phyloP scores from a whole-genome alignment of 2,797 vertebrate species.

The Microchirus variegatus region DNA sequence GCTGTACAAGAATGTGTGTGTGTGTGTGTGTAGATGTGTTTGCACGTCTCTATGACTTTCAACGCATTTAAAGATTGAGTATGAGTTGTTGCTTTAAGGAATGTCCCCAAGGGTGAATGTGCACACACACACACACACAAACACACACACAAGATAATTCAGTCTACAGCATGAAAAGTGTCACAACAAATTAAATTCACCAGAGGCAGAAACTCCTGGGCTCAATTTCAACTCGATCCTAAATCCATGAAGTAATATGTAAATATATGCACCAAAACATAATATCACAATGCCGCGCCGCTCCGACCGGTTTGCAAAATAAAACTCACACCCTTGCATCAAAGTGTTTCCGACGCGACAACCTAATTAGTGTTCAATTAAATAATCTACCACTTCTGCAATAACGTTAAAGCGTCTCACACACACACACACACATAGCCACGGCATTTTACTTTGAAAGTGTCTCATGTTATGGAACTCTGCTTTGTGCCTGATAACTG shows the following conservation, averaged over 20 bases:
- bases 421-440: no score
- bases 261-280: conserved; percentile 69
- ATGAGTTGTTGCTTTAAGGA: conserved; percentile 64
- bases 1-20: background rate
- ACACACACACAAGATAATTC: conserved; percentile 62
- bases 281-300: conserved; percentile 59
- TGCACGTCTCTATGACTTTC: conserved; percentile 47
- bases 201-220: conserved; percentile 73
- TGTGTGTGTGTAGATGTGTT: conserved; percentile 8
- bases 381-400: conserved; percentile 45
- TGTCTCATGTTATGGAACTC: background rate
- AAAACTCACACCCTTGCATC: conserved; percentile 45
- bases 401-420: conserved; percentile 28
- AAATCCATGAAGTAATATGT: conserved; percentile 75
- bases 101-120: conserved; percentile 64
- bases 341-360: conserved; percentile 46
- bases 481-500: conserved; percentile 25
- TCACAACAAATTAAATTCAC: conserved; percentile 77
- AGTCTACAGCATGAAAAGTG: conserved; percentile 66
- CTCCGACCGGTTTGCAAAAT: conserved; percentile 51
- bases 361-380: conserved; percentile 55
- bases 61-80: conserved; percentile 54
- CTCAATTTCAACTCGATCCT: conserved; percentile 75
- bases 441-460: conserved; percentile 22
- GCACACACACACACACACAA: conserved; percentile 9